These are phyloP conservation scores for Polydrusus pterygomalis DNA, from an alignment of 2,888 invertebrate species.

Conservation along the genomic window DNA sequence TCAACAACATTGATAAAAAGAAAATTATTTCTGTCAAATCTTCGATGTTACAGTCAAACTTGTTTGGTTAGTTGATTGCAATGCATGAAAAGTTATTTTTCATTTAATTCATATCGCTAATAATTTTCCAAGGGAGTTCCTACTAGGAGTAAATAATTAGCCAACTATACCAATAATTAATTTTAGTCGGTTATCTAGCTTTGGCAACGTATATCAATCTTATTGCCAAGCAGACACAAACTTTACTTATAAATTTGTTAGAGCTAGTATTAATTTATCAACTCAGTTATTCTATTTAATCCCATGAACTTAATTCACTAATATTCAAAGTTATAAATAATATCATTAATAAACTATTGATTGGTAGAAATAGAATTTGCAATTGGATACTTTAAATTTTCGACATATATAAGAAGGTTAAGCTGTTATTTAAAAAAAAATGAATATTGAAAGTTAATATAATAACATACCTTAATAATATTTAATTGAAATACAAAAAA, in stretches of 20 bases:
- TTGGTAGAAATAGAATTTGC: background rate
- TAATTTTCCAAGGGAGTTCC: too few species aligned
- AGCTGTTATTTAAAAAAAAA: too few species aligned
- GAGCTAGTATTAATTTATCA: slow-evolving; percentile 23
- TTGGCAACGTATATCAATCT: slow-evolving; percentile 24
- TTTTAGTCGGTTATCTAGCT: background rate
- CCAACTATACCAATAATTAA: slow-evolving; percentile 8
- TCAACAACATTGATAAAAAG: too few species aligned
- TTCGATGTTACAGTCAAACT: too few species aligned
- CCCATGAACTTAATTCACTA: background rate
- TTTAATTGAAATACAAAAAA: too few species aligned
- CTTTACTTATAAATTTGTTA: slow-evolving; percentile 28
- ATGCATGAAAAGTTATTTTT: too few species aligned
- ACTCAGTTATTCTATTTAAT: slow-evolving; percentile 22
- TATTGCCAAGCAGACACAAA: slow-evolving; percentile 31
- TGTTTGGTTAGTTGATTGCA: too few species aligned
- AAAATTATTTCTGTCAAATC: too few species aligned
- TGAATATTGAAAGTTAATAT: too few species aligned
- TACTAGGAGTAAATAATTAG: background rate
- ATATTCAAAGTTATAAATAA: slow-evolving; percentile 13
- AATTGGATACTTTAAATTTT: background rate
- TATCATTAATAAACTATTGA: background rate
- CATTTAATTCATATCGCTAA: too few species aligned
- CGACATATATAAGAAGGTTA: too few species aligned
- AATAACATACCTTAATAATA: too few species aligned